Conservation (phyloP, 2,888 invertebrate genomes). For the Melinaea menophilus region DNA sequence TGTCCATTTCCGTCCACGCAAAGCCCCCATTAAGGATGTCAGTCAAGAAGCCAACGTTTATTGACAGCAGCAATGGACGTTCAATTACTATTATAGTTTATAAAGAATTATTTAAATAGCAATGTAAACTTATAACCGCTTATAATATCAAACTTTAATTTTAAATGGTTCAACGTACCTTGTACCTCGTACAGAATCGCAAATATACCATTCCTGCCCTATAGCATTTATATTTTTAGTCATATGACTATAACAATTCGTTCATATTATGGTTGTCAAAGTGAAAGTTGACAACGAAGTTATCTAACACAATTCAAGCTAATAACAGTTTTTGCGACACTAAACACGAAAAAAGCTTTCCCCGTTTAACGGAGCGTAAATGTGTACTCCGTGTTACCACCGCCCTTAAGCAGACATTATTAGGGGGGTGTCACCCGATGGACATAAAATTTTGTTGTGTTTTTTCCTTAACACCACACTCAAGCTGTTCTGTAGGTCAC, state of each 20-base stretch:
- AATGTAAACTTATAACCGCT: background rate
- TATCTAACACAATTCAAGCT: conserved; percentile 69
- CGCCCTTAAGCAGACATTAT: conserved; percentile 77
- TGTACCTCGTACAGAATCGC: no score
- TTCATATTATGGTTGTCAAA: conserved; percentile 17
- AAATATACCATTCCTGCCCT: background rate
- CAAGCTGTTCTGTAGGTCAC: conserved; percentile 64
- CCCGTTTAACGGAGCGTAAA: conserved; percentile 77
- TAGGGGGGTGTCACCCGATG: conserved; percentile 66
- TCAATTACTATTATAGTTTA: conserved; percentile 33
- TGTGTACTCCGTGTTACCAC: conserved; percentile 75
- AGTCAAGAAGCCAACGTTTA: conserved; percentile 53
- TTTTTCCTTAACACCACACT: conserved; percentile 63
- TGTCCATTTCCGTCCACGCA: conserved; percentile 72
- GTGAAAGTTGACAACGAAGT: conserved; percentile 28
- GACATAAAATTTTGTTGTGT: conserved; percentile 75
- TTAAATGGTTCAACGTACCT: no score
- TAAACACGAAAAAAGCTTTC: conserved; percentile 78
- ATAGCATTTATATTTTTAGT: no score
- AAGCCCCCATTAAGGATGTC: conserved; percentile 68
- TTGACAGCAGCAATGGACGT: conserved; percentile 37
- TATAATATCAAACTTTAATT: background rate
- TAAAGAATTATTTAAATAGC: conserved; percentile 20
- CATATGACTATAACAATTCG: conserved; percentile 7
- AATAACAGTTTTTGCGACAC: conserved; percentile 78